Evolutionary conservation across 2,797 vertebrate species (phyloP), one percentile per base, ranked within the genome.

Genomic region (Spea hammondii): DNA sequence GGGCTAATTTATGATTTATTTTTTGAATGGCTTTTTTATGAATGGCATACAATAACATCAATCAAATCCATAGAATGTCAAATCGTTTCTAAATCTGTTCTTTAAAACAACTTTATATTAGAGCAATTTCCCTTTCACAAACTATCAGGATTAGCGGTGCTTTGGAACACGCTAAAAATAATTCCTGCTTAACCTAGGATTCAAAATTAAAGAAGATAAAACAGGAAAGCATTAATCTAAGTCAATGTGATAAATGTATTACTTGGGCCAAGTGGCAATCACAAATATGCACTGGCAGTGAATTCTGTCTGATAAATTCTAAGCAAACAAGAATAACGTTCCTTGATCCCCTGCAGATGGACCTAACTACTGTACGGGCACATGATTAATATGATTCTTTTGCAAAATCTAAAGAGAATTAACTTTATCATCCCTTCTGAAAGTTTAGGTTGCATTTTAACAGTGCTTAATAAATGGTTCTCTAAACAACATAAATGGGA

Each of bases 191-290:
- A 82, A 82, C 79, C 79, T 44, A 77, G 55, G 79, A 82, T 67
- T 82, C 74, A 82, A 82, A 82, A 82, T 82, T 82, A 82, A 82
- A 82, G 79, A 71, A 77, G 79, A 82, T 82, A 77, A 81, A 82
- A 82, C 54, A 77, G 75, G 70, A 57, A 73, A 64, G 75, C 79
- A 82, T 82, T 82, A 82, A 82, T 82, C 79, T 82, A 77, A 77
- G 79, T 82, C 79, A 82, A 74, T 48, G 79, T 82, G 79, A 82
- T 82, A 82, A 82, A 82, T 82, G 79, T 68, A 82, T 82, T 77
- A 82, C 79, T 67, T 65, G 65, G 79, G 76, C 79, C 76, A 82
- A 82, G 79, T 82, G 75, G 79, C 79, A 82, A 82, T 82, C 79
- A 82, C 74, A 77, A 77, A 82, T 77, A 77, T 65, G 65, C 70